Evolutionary conservation across 2,888 invertebrate genomes (phyloP).

Genomic region (Tromatobia lineatoria): DNA sequence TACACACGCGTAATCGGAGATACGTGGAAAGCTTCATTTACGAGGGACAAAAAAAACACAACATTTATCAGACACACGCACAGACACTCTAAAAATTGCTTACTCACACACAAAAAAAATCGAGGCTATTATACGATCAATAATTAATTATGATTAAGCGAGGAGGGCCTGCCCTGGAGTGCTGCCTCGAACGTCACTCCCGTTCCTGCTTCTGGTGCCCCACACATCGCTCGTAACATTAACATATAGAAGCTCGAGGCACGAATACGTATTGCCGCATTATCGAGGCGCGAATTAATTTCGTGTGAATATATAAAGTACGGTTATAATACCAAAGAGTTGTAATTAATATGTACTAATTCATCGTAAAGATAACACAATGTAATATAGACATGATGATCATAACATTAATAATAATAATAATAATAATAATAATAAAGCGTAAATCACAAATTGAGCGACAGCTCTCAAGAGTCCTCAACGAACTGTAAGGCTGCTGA

Average conservation of each 20-base stretch:
- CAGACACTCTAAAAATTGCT: neutral
- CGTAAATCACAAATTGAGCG: constrained; percentile 65
- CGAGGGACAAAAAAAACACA: constrained; percentile 38
- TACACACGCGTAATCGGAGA: constrained; percentile 70
- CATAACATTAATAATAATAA: constrained; percentile 44
- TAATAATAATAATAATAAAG: constrained; percentile 56
- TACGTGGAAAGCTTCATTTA: constrained; percentile 78
- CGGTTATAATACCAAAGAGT: constrained; percentile 34
- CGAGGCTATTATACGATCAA: constrained; percentile 37
- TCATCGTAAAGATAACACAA: constrained; percentile 40
- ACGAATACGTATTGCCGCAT: constrained; percentile 58
- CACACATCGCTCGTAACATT: constrained; percentile 57
- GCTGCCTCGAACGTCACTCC: constrained; percentile 32
- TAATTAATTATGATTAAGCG: constrained; percentile 61
- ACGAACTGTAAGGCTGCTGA: constrained; percentile 48
- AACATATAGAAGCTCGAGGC: constrained; percentile 59
- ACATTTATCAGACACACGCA: constrained; percentile 9
- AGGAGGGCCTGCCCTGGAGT: constrained; percentile 38
- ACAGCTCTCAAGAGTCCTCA: constrained; percentile 16
- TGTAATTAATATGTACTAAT: constrained; percentile 54
- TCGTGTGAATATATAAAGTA: constrained; percentile 50
- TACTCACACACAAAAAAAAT: constrained; percentile 26
- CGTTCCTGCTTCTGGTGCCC: constrained; percentile 32
- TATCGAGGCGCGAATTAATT: constrained; percentile 56
- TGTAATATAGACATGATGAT: constrained; percentile 38